phyloP scores from a whole-genome alignment of 1,140 invertebrate genomes.

The Eupristina koningsbergeri region DNA sequence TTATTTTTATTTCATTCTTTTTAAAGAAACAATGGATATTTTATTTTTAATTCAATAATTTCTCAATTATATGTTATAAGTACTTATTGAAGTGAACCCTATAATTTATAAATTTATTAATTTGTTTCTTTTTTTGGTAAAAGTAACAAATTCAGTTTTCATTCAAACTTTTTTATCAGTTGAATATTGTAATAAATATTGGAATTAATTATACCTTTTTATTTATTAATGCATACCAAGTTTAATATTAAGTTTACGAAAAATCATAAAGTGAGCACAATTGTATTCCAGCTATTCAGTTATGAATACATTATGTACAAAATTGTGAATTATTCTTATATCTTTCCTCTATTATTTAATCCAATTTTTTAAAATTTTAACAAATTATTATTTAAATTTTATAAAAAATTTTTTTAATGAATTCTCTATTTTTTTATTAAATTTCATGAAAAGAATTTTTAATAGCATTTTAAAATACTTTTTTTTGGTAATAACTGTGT shows the following conservation, averaged over 20 bases:
- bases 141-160: not conserved
- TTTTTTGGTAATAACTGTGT: too few relatives aligned
- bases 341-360: not conserved
- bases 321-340: not conserved
- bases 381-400: not conserved
- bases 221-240: not conserved
- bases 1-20: too few relatives aligned
- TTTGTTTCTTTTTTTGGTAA: not conserved
- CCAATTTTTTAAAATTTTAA: not conserved
- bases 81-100: not conserved
- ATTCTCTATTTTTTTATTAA: too few relatives aligned
- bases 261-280: not conserved
- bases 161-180: conserved; percentile 1
- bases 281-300: not conserved
- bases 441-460: too few relatives aligned
- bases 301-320: not conserved
- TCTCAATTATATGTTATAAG: too few relatives aligned
- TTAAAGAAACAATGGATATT: too few relatives aligned
- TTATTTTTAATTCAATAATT: too few relatives aligned
- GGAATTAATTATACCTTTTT: not conserved
- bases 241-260: not conserved
- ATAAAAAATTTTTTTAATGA: too few relatives aligned
- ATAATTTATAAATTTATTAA: not conserved
- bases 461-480: too few relatives aligned
- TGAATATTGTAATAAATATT: conserved; percentile 1